Conservation (phyloP, 2,888 invertebrate species). For the Cephus nigrinus region DNA sequence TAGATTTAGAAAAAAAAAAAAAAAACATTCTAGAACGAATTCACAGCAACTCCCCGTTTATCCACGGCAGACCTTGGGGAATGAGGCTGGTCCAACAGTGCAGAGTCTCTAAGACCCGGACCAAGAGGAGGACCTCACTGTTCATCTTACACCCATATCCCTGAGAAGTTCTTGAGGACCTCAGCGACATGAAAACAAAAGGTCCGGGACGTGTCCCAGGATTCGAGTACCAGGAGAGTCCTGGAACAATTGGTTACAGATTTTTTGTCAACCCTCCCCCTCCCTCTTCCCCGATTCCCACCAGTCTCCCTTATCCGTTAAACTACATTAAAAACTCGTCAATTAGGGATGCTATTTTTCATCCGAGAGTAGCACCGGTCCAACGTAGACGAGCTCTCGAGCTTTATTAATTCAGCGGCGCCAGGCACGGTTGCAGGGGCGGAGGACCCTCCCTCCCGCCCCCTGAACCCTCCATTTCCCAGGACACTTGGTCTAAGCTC, state of each 20-base stretch:
- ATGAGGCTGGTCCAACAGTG: background rate
- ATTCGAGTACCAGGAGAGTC: too few species aligned
- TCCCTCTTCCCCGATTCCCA: too few species aligned
- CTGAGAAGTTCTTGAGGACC: background rate
- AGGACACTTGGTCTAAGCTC: background rate
- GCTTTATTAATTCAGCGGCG: constrained; percentile 19
- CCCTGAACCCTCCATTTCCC: background rate
- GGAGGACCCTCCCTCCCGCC: background rate
- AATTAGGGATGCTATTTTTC: constrained; percentile 33
- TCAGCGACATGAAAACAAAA: too few species aligned
- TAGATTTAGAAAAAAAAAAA: background rate
- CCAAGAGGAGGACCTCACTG: background rate
- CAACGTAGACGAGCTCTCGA: background rate
- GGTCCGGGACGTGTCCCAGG: too few species aligned
- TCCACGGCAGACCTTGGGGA: background rate
- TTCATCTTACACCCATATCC: background rate
- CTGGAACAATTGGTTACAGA: constrained; percentile 19
- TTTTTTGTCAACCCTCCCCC: background rate
- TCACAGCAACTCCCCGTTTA: background rate
- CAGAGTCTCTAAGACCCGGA: background rate
- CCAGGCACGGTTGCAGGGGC: background rate
- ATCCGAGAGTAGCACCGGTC: constrained; percentile 13
- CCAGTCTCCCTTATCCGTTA: constrained; percentile 23
- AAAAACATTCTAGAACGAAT: background rate
- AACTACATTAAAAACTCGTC: constrained; percentile 35